A percentile compares a stretch with the other conserved stretches of the same genome.
These are phyloP conservation scores for Agriopis leucophaearia DNA, from an alignment of 2,888 invertebrate species.

Conservation along the genomic window DNA sequence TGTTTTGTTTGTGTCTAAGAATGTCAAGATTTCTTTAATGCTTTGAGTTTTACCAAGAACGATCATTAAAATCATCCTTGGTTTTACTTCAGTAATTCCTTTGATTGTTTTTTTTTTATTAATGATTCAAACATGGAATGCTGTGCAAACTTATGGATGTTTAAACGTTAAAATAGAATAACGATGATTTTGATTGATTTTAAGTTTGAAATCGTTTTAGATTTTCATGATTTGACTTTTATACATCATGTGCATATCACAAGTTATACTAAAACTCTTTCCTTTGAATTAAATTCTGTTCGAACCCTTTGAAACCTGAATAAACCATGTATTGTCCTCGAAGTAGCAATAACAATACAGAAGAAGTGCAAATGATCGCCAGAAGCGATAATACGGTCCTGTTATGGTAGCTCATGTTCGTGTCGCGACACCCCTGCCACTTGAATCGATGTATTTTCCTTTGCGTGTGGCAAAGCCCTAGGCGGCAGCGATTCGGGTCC, in stretches of 20 bases:
- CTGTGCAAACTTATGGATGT: neutral
- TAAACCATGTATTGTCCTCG: slow-evolving; percentile 31
- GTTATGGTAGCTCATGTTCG: slow-evolving; percentile 35
- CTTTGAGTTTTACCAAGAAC: neutral
- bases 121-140: neutral
- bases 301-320: slow-evolving; percentile 15
- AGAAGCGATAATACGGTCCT: slow-evolving; percentile 45
- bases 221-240: neutral
- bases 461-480: slow-evolving; percentile 9
- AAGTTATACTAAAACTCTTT: neutral
- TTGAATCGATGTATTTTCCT: slow-evolving; percentile 33
- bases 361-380: slow-evolving; percentile 41
- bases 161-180: neutral
- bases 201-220: neutral
- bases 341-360: slow-evolving; percentile 37
- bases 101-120: no score
- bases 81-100: neutral
- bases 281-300: neutral
- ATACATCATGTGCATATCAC: neutral
- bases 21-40: slow-evolving; percentile 14
- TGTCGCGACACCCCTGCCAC: slow-evolving; percentile 29
- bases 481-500: slow-evolving; percentile 38
- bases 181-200: neutral
- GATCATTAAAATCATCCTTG: no score
- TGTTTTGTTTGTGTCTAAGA: slow-evolving; percentile 24